phyloP scores from a whole-genome alignment of 2,888 invertebrate species.

The Sussaba pulchella region DNA sequence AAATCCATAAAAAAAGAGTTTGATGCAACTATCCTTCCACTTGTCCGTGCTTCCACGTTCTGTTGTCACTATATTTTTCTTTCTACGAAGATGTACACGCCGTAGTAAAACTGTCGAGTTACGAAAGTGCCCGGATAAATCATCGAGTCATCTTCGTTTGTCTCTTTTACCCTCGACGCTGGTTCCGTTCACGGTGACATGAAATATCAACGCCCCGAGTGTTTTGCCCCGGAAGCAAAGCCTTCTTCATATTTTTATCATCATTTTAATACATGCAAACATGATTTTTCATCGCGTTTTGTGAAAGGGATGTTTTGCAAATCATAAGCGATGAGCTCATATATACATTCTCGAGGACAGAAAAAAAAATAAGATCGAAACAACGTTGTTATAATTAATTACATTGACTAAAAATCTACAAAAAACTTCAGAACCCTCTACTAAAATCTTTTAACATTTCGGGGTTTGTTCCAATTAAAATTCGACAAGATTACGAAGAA shows the following conservation, averaged over 20 bases:
- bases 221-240: neutral
- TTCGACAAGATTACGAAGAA: neutral
- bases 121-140: slow-evolving; percentile 58
- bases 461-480: neutral
- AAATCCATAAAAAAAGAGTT: slow-evolving; percentile 36
- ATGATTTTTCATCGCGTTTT: neutral
- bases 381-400: neutral
- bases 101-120: slow-evolving; percentile 61
- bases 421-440: neutral
- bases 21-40: slow-evolving; percentile 55
- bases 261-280: neutral
- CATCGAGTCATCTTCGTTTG: slow-evolving; percentile 43
- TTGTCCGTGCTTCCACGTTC: slow-evolving; percentile 32
- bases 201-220: slow-evolving; percentile 18
- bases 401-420: neutral
- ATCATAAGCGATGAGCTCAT: neutral
- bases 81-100: slow-evolving; percentile 29
- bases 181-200: slow-evolving; percentile 2
- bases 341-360: neutral
- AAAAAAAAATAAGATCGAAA: neutral
- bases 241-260: neutral
- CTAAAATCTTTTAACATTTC: neutral
- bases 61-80: slow-evolving; percentile 7
- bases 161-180: slow-evolving; percentile 9
- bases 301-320: neutral